Evolutionary conservation across 2,113 vertebrate species (phyloP).

Genomic region (Equus quagga): DNA sequence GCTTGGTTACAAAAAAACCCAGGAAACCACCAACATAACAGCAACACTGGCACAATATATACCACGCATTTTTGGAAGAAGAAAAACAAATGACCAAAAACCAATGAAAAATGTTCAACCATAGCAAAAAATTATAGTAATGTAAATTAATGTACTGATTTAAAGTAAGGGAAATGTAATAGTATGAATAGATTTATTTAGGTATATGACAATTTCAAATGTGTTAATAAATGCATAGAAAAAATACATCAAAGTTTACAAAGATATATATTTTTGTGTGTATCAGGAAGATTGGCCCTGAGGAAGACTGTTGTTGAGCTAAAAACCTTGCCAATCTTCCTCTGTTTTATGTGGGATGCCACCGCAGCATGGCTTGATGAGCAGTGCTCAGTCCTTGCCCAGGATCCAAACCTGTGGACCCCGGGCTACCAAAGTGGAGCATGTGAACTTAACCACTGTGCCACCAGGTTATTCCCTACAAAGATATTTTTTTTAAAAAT

Average conservation of each 20-base stretch:
- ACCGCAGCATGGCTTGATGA: too few relatives aligned
- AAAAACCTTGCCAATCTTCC: too few relatives aligned
- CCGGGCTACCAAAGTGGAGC: too few relatives aligned
- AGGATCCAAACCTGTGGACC: too few relatives aligned
- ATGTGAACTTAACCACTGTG: too few relatives aligned
- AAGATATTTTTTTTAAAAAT: too few relatives aligned
- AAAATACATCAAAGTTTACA: neutral
- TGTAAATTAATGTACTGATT: neutral
- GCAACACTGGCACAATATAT: neutral
- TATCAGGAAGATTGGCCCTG: too few relatives aligned
- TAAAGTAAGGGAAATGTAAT: neutral
- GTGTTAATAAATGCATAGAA: neutral
- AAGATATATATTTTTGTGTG: neutral
- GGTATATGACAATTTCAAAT: neutral
- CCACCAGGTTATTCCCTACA: too few relatives aligned
- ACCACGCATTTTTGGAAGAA: neutral
- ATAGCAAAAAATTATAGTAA: neutral
- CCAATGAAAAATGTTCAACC: neutral
- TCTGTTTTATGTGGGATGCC: too few relatives aligned
- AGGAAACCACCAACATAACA: neutral
- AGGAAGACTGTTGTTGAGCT: too few relatives aligned
- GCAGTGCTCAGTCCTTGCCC: too few relatives aligned
- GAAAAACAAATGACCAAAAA: neutral
- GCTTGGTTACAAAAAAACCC: neutral
- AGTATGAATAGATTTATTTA: neutral